phyloP scores from a whole-genome alignment of 2,113 vertebrate species.

The Brienomyrus brachyistius region DNA sequence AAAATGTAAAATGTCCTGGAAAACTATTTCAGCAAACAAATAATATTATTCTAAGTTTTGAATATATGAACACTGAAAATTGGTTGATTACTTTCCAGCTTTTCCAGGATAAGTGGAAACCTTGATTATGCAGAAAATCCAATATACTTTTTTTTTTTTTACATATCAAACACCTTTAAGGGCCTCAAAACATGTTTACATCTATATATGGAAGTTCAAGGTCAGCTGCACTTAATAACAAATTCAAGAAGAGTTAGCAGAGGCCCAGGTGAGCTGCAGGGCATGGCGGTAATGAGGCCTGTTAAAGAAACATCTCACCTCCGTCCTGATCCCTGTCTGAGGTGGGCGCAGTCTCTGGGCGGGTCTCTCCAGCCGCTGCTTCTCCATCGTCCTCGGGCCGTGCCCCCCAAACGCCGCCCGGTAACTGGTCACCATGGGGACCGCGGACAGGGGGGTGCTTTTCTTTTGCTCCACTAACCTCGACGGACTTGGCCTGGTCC shows the following conservation, averaged over 20 bases:
- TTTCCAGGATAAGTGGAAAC: neutral
- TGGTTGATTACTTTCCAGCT: neutral
- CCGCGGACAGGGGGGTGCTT: neutral
- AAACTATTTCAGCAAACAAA: neutral
- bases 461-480: neutral
- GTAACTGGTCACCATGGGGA: constrained; percentile 10
- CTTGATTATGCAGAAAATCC: neutral
- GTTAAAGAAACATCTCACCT: neutral
- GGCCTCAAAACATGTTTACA: neutral
- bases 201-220: neutral
- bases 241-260: neutral
- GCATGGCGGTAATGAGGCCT: neutral
- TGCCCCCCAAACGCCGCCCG: neutral
- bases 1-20: neutral
- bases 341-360: neutral
- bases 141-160: neutral
- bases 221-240: neutral
- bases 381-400: neutral
- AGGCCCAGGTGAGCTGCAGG: neutral
- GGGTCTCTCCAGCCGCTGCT: neutral
- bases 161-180: neutral
- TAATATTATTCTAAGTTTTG: neutral
- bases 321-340: neutral
- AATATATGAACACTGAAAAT: neutral
- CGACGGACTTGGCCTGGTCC: neutral